Base-by-base conservation (phyloP, 2,888 invertebrate species). In the Erynnis tages region DNA sequence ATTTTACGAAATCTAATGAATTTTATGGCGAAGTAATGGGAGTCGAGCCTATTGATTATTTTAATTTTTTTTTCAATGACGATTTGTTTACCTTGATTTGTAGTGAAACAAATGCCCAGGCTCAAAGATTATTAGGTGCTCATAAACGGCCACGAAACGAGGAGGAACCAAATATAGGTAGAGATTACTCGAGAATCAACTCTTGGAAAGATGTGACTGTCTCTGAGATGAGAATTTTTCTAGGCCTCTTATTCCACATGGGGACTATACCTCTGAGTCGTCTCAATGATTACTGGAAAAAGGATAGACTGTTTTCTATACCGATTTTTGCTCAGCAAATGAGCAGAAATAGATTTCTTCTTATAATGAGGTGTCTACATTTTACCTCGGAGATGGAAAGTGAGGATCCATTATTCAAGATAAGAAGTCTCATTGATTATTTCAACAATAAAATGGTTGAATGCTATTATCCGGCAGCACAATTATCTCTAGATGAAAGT, bases 261-360 rank as follows among this genome's bases (percentile, higher is more conserved):
- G 64, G 65, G 0, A 57, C 57, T 11, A 58, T 65, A 4, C 23
- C 19, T 16, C 16, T 68, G 0, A 45, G 8, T 29, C 54, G 57
- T 4, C 4, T 65, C 1, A 27, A 58, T 19, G 60, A 66, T 45
- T 68, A 64, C 30, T 66, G 64, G 63, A 63, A 63, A 44, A 61
- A 3, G n/a, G 43, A 59, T 27, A 34, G 48, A 7, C 14, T 59
- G 7, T 66, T 60, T 54, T 32, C 30, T 6, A 52, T 65, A 30
- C 60, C 57, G 0, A 50, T 58, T 54, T 66, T 63, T 37, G 19
- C 30, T 3, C 7, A 62, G 27, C 43, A 59, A 14, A 65, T 63
- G 62, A 25, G 47, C 11, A 43, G 61, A 3, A 59, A 37, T 11
- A 17, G 37, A 11, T 38, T 38, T 8, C 13, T 38, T 4, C 1